Percentiles rank a stretch among this genome's conserved stretches.
These are phyloP conservation scores for Psittacula derbiana DNA, from an alignment of 2,797 vertebrate species.

Conservation along the genomic window DNA sequence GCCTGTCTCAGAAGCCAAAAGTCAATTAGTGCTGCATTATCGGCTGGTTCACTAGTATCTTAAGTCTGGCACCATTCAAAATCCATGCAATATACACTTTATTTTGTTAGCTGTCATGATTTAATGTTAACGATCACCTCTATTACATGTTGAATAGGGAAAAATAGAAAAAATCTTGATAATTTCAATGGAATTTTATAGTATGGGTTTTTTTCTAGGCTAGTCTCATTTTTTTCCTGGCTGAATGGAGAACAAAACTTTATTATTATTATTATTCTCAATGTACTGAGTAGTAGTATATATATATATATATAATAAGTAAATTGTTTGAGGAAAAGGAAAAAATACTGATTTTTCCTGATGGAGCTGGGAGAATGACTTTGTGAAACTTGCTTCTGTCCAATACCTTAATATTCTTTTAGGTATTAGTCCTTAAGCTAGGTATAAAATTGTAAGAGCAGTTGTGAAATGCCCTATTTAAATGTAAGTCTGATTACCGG, in stretches of 20 bases:
- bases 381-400: not conserved
- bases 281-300: not conserved
- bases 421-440: not conserved
- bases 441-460: not conserved
- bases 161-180: not conserved
- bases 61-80: not conserved
- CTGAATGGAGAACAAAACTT: not conserved
- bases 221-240: not conserved
- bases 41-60: not conserved
- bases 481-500: not conserved
- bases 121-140: not conserved
- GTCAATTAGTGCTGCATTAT: not conserved
- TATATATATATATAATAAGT: not conserved
- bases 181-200: not conserved
- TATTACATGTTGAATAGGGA: not conserved
- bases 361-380: not conserved
- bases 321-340: not conserved
- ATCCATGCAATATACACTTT: not conserved
- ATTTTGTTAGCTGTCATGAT: not conserved
- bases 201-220: accelerated
- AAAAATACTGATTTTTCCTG: not conserved
- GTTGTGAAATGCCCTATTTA: not conserved
- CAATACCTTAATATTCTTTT: not conserved
- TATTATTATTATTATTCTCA: not conserved
- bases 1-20: not conserved